Conservation (phyloP, 2,113 vertebrate species). For the Ifrita kowaldi region DNA sequence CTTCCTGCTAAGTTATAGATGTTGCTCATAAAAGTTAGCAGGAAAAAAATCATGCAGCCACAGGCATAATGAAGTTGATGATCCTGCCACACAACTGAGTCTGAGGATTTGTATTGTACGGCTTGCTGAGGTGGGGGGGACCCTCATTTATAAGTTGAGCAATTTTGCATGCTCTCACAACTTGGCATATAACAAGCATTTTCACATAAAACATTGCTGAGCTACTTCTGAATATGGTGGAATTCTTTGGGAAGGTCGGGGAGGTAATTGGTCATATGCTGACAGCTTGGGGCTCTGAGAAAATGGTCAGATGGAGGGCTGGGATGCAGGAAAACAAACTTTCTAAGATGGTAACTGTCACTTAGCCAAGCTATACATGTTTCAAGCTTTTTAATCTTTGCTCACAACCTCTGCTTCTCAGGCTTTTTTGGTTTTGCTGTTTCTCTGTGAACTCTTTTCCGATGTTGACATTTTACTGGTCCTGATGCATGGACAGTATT, state of each 20-base stretch:
- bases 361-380: constrained; percentile 38
- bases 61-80: not conserved
- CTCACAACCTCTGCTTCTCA: not conserved
- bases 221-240: constrained; percentile 22
- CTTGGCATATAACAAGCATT: constrained; percentile 6
- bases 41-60: not conserved
- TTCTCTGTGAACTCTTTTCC: not conserved
- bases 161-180: not conserved
- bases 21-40: not conserved
- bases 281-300: constrained; percentile 42
- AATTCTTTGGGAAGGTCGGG: constrained; percentile 17
- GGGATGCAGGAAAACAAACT: constrained; percentile 49
- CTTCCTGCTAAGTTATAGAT: not conserved
- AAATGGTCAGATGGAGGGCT: constrained; percentile 7
- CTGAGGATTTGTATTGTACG: not conserved
- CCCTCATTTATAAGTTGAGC: not conserved
- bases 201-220: constrained; percentile 20
- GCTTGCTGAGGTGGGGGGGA: not conserved
- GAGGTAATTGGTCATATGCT: constrained; percentile 58
- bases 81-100: not conserved
- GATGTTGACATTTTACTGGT: not conserved
- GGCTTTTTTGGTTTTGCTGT: not conserved
- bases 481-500: not conserved
- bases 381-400: not conserved
- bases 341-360: constrained; percentile 20